These are phyloP conservation scores for Lates japonicus DNA, from an alignment of 2,797 vertebrate genomes.

Conservation along the genomic window DNA sequence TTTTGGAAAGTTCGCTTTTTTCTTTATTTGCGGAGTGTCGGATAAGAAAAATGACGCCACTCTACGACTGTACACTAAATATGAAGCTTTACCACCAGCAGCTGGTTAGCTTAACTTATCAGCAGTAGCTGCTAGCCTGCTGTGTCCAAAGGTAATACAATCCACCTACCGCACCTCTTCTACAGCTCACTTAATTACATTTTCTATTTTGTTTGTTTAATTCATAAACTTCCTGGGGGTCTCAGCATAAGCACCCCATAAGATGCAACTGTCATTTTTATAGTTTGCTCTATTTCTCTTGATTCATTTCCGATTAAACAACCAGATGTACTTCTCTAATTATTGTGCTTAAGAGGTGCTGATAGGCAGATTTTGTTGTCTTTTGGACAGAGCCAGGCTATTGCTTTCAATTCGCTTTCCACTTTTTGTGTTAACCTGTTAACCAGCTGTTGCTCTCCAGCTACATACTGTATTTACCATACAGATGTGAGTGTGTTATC, in stretches of 20 bases:
- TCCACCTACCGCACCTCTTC: not conserved
- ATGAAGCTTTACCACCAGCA: not conserved
- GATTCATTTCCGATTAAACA: not conserved
- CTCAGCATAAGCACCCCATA: not conserved
- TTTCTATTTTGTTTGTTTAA: not conserved
- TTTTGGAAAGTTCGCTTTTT: not conserved
- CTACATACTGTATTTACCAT: not conserved
- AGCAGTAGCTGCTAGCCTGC: not conserved
- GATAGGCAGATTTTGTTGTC: not conserved
- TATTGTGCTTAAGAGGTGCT: not conserved
- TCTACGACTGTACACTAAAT: not conserved
- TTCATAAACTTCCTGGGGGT: not conserved
- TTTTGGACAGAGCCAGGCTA: not conserved
- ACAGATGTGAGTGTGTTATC: not conserved
- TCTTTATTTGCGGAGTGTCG: not conserved
- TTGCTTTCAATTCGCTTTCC: not conserved
- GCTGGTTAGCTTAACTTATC: not conserved
- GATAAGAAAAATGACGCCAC: not conserved
- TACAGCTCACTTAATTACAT: not conserved
- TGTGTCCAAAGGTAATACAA: not conserved
- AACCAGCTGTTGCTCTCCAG: constrained; percentile 1
- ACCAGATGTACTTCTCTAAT: not conserved
- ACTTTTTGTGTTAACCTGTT: not conserved
- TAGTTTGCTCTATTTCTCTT: not conserved
- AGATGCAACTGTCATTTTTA: not conserved